Base-by-base conservation (phyloP, 2,113 vertebrate species). In the Aptenodytes forsteri region DNA sequence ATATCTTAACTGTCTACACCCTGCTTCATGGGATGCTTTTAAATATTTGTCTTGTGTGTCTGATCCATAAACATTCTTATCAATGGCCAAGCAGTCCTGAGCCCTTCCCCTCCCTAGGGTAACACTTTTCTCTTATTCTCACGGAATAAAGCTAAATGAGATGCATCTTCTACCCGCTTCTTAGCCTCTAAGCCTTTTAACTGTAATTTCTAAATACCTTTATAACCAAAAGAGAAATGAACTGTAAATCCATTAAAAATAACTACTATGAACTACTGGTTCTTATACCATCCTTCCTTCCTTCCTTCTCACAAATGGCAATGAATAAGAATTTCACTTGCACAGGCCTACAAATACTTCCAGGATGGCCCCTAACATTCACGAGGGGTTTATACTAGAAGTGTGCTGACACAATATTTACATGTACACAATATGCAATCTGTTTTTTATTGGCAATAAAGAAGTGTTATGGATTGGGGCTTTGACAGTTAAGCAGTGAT, bases 361-460 rank as follows among this genome's bases (percentile, higher is more conserved):
- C 92, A 94, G 93, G 62, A 29, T 34, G 71, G 77, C 42, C 69
- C 49, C 85, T 71, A 85, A 91, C 7, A 7, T 82, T 69, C 10
- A 16, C 44, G 81, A 92, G 47, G n/a, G 58, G 59, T 96, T 95
- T 46, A 66, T 36, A 79, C 46, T 26, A 89, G 73, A 15, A 38
- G 19, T 8, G 80, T 80, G 36, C 72, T 75, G 80, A 82, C 29
- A n/a, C 76, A 42, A 9, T 50, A 83, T 79, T 96, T 70, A 85
- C 13, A 10, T n/a, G n/a, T 46, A 85, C 42, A 11, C 79, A 78
- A 79, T 19, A 76, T 34, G 77, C 76, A 93, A 90, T 82, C 81
- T 95, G 90, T 6, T 80, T 83, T 94, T 96, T 95, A 96, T 9
- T 88, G 65, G 83, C 88, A 94, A 75, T 93, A 96, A 83, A 84